These are phyloP conservation scores for Sebastolobus alascanus DNA, from an alignment of 2,797 vertebrate species.

Conservation along the genomic window DNA sequence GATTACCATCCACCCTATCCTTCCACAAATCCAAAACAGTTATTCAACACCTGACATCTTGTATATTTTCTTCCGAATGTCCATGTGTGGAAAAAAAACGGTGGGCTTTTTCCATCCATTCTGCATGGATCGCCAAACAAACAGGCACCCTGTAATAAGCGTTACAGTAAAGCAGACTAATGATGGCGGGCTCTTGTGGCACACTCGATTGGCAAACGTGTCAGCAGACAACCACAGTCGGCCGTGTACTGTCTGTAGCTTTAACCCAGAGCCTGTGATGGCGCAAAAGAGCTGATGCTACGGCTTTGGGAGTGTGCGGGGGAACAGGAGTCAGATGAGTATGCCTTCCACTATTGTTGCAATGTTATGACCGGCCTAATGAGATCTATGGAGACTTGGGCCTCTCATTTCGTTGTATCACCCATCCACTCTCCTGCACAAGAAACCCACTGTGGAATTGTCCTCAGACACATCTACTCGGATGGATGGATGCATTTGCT, in stretches of 20 bases:
- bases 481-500: conserved; percentile 76
- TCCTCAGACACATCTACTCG: conserved; percentile 73
- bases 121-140: conserved; percentile 1
- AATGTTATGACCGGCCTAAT: conserved; percentile 80
- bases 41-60: conserved; percentile 6
- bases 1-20: not conserved
- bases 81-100: not conserved
- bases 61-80: not conserved
- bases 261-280: conserved; percentile 41
- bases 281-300: conserved; percentile 65
- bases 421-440: conserved; percentile 63
- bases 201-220: conserved; percentile 30
- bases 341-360: conserved; percentile 73
- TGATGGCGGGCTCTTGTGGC: conserved; percentile 21
- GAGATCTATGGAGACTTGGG: conserved; percentile 82
- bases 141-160: conserved; percentile 16
- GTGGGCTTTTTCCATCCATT: not conserved
- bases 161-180: conserved; percentile 31
- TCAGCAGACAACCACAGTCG: conserved; percentile 49
- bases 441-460: conserved; percentile 65
- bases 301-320: conserved; percentile 41
- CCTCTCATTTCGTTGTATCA: conserved; percentile 72
- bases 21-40: not conserved
- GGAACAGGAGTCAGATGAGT: conserved; percentile 70
- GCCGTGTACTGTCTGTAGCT: conserved; percentile 35